These are phyloP conservation scores for Triplophysa dalaica DNA, from an alignment of 2,113 vertebrate species.

Conservation along the genomic window DNA sequence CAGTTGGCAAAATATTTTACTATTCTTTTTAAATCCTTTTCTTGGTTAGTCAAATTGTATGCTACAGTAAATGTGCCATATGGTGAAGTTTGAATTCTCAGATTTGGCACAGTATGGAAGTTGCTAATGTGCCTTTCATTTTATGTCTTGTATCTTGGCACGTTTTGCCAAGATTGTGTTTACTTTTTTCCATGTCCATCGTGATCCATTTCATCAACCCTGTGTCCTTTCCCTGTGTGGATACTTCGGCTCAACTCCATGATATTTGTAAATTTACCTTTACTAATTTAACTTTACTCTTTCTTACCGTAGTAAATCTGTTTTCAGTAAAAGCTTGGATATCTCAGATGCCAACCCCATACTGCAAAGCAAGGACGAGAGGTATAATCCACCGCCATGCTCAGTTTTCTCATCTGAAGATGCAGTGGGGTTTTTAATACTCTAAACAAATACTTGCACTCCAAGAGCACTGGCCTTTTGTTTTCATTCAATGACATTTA, in stretches of 20 bases:
- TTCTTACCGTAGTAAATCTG: constrained; percentile 71
- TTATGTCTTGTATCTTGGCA: constrained; percentile 3
- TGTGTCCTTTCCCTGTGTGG: constrained; percentile 55
- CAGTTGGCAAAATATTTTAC: neutral
- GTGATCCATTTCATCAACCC: constrained; percentile 36
- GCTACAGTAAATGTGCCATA: constrained; percentile 12
- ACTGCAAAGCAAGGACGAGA: constrained; percentile 87
- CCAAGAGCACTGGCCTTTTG: constrained; percentile 14
- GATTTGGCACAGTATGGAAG: neutral
- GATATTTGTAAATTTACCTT: constrained; percentile 52
- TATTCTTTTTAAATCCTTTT: constrained; percentile 5
- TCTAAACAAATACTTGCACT: constrained; percentile 27
- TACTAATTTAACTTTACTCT: constrained; percentile 40
- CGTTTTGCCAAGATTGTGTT: neutral
- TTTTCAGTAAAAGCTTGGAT: constrained; percentile 99
- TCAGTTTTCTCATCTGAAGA: constrained; percentile 75
- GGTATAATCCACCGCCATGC: constrained; percentile 80
- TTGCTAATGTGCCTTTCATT: constrained; percentile 2
- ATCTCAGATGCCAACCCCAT: constrained; percentile 95
- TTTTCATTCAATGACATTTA: constrained; percentile 26
- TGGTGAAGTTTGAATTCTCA: constrained; percentile 8
- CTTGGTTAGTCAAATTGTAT: neutral
- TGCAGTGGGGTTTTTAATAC: constrained; percentile 73
- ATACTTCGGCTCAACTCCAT: constrained; percentile 31
- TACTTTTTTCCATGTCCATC: constrained; percentile 19